These are phyloP conservation scores for Oxyura jamaicensis DNA, from an alignment of 2,113 vertebrate genomes.

Conservation along the genomic window DNA sequence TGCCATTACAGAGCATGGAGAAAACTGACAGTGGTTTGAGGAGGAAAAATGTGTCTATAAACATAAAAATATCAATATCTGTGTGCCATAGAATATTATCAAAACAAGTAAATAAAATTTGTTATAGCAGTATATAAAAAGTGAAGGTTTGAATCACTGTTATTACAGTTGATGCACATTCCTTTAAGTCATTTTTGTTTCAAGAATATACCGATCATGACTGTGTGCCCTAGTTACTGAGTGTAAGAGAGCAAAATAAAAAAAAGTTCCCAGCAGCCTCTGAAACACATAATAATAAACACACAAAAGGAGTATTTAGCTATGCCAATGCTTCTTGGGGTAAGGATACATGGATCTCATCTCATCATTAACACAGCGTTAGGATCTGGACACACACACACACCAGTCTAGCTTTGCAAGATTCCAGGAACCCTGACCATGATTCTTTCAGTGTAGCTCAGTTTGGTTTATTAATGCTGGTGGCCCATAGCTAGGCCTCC, in stretches of 20 bases:
- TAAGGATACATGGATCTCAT: not conserved
- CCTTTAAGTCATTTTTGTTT: constrained; percentile 16
- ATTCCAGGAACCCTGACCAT: not conserved
- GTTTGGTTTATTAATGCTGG: not conserved
- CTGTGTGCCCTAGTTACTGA: not conserved
- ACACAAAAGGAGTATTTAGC: not conserved
- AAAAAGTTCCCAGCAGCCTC: not conserved
- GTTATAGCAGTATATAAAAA: constrained; percentile 51
- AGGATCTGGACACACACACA: not conserved
- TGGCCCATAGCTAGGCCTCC: not conserved
- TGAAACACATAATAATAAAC: not conserved
- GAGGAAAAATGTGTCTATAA: not conserved
- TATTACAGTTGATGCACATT: not conserved
- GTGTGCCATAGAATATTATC: not conserved
- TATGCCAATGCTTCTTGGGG: not conserved
- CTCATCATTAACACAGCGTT: not conserved
- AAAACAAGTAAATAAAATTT: constrained; percentile 44
- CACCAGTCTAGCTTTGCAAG: not conserved
- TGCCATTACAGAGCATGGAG: not conserved
- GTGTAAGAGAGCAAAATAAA: constrained; percentile 18
- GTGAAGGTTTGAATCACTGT: constrained; percentile 28
- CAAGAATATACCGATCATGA: constrained; percentile 3
- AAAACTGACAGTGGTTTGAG: not conserved
- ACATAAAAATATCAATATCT: not conserved
- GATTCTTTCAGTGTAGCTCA: not conserved